A percentile compares a stretch with the other conserved stretches of the same genome.
phyloP scores from a whole-genome alignment of 2,797 vertebrate genomes.

The Poeciliopsis infans region DNA sequence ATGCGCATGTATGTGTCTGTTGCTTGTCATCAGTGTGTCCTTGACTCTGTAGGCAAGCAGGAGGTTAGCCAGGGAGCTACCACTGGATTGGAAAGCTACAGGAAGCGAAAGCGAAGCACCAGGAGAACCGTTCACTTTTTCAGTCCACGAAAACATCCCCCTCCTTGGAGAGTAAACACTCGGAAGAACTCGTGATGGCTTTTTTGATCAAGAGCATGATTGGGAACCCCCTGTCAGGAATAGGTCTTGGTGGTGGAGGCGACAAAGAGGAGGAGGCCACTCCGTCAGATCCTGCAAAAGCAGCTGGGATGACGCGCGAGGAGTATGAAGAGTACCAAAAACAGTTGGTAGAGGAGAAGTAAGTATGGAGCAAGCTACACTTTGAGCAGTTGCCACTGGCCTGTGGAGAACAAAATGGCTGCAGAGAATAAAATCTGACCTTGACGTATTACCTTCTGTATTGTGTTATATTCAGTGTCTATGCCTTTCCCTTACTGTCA shows the following conservation, averaged over 20 bases:
- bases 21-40: constrained; percentile 82
- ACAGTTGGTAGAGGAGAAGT: constrained; percentile 98
- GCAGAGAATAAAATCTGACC: constrained; percentile 59
- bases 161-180: constrained; percentile 33
- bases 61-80: constrained; percentile 78
- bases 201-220: constrained; percentile 97
- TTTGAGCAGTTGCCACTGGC: constrained; percentile 31
- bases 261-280: constrained; percentile 90
- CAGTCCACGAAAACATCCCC: constrained; percentile 14
- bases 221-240: constrained; percentile 92
- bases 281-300: constrained; percentile 89
- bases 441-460: constrained; percentile 36
- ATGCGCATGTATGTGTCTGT: constrained; percentile 78
- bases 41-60: constrained; percentile 81
- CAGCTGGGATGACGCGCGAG: constrained; percentile 95
- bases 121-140: constrained; percentile 45
- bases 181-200: constrained; percentile 80
- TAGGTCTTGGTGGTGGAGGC: constrained; percentile 90
- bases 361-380: constrained; percentile 76
- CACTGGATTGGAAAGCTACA: constrained; percentile 69
- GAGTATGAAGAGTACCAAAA: constrained; percentile 98
- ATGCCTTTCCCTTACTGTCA: constrained; percentile 10
- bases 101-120: constrained; percentile 54
- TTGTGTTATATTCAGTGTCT: neutral
- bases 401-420: constrained; percentile 25